These are phyloP conservation scores for Chrysogorgia sp. DNA, from an alignment of 92 coral and sea anemone species.

Conservation along the genomic window DNA sequence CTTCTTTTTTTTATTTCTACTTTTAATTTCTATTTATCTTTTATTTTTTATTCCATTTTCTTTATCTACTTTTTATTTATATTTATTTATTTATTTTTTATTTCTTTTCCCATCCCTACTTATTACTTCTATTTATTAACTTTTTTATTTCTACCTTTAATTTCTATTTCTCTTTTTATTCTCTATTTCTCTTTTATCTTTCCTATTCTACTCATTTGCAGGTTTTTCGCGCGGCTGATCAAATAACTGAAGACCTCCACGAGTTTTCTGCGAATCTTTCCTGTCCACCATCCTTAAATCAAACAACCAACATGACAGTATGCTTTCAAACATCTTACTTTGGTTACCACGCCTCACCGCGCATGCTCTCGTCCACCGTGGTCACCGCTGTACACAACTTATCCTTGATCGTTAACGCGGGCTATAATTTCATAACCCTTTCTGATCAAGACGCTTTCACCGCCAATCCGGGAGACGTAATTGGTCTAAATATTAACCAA, in stretches of 20 bases:
- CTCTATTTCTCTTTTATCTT: neutral
- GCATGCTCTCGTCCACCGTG: neutral
- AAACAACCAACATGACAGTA: neutral
- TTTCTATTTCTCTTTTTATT: too few species aligned
- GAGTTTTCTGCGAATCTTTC: neutral
- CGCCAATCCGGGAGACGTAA: constrained; percentile 11
- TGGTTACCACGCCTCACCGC: neutral
- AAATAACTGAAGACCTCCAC: neutral
- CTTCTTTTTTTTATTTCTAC: too few species aligned
- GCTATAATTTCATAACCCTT: constrained; percentile 12
- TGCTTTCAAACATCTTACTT: constrained; percentile 16
- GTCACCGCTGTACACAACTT: constrained; percentile 12
- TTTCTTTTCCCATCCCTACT: too few species aligned
- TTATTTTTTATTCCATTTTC: too few species aligned
- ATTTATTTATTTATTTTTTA: too few species aligned
- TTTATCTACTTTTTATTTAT: too few species aligned
- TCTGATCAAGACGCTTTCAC: constrained; percentile 1
- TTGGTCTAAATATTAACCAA: constrained; percentile 2
- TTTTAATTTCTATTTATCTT: too few species aligned
- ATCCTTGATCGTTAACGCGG: neutral
- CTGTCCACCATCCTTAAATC: neutral
- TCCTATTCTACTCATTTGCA: neutral
- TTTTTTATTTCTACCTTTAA: too few species aligned
- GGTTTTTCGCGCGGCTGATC: constrained; percentile 4
- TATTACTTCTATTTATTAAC: too few species aligned